These are phyloP conservation scores for Cephus pygmeus DNA, from an alignment of 2,888 invertebrate species.

Conservation along the genomic window DNA sequence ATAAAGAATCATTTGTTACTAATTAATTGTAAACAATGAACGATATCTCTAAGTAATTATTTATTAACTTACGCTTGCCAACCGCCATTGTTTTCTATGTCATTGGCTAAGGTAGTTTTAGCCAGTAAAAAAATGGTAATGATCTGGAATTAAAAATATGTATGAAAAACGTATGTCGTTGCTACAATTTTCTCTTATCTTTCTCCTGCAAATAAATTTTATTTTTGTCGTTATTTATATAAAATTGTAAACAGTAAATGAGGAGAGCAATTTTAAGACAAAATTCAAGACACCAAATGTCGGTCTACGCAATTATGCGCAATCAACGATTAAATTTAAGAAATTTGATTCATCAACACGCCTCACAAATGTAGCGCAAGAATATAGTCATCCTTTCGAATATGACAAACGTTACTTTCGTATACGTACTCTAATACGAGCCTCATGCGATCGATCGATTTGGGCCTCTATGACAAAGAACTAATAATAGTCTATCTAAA, in stretches of 20 bases:
- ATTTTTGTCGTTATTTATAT: background rate
- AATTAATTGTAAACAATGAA: background rate
- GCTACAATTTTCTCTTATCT: background rate
- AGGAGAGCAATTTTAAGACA: background rate
- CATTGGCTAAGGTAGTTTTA: conserved; percentile 32
- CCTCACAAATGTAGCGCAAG: background rate
- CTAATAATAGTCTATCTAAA: background rate
- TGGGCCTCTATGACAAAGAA: background rate
- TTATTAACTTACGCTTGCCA: conserved; percentile 50
- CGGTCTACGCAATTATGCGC: background rate
- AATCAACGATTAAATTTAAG: background rate
- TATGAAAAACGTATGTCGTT: background rate
- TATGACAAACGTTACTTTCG: background rate
- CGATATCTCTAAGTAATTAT: background rate
- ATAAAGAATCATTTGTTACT: background rate
- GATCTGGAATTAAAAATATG: conserved; percentile 33
- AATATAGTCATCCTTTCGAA: background rate
- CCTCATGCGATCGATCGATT: background rate
- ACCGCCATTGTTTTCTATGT: conserved; percentile 28
- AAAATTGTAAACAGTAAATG: background rate
- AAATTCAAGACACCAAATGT: background rate
- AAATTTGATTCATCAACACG: background rate
- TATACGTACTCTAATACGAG: background rate
- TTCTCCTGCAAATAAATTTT: background rate
- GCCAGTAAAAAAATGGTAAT: conserved; percentile 35